A percentile compares a stretch with the other conserved stretches of the same genome.
Conservation (phyloP, 1,140 invertebrate genomes). For the Heliconius hermathena region DNA sequence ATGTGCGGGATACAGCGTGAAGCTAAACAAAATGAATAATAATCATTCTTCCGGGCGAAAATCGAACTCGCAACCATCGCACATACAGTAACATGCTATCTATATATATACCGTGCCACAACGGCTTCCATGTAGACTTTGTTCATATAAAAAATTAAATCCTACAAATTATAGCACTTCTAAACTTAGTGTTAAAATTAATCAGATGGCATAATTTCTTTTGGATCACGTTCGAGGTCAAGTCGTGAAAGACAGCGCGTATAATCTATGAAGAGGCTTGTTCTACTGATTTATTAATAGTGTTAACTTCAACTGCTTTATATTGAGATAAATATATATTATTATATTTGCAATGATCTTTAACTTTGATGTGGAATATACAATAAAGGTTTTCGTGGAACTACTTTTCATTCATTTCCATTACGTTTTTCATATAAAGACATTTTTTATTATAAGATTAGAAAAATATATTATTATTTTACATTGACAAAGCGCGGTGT, state of each 20-base stretch:
- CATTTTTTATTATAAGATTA: too few species aligned
- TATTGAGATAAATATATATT: neutral
- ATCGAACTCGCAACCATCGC: too few species aligned
- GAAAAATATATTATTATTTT: too few species aligned
- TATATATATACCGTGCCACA: too few species aligned
- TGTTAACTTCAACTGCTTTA: slow-evolving; percentile 9
- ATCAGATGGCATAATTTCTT: slow-evolving; percentile 42
- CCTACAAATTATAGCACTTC: slow-evolving; percentile 21
- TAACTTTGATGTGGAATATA: neutral
- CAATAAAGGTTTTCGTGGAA: neutral
- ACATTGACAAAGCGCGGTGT: too few species aligned
- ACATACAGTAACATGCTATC: too few species aligned
- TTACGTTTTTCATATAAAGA: too few species aligned
- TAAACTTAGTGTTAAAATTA: slow-evolving; percentile 46
- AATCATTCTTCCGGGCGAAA: too few species aligned
- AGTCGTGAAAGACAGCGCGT: slow-evolving; percentile 39
- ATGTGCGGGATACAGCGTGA: too few species aligned
- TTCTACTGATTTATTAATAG: slow-evolving; percentile 38
- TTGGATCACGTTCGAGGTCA: slow-evolving; percentile 38
- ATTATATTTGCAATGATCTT: neutral
- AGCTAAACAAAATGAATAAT: too few species aligned
- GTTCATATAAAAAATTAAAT: neutral
- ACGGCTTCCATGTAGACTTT: too few species aligned
- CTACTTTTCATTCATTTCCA: neutral
- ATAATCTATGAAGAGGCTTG: slow-evolving; percentile 36